These are phyloP conservation scores for Poecilia velifera DNA, from an alignment of 2,797 vertebrate species.

Conservation along the genomic window DNA sequence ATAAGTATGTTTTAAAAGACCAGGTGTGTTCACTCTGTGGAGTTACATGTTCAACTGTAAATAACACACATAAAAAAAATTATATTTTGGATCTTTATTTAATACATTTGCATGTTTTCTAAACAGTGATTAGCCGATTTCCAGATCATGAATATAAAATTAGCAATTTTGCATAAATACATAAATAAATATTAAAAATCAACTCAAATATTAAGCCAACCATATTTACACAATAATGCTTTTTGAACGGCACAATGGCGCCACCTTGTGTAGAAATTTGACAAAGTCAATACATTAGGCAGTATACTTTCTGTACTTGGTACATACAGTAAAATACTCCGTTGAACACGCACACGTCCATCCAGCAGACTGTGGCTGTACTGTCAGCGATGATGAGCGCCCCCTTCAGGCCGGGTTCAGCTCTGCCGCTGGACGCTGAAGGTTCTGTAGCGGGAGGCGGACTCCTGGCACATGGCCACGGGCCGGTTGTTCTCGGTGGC, in stretches of 20 bases:
- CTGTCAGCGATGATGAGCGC: not conserved
- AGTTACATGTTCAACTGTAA: not conserved
- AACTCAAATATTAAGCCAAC: slow-evolving; percentile 3
- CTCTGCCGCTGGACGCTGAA: slow-evolving; percentile 60
- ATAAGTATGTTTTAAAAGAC: too few species aligned
- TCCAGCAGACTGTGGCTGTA: slow-evolving; percentile 3
- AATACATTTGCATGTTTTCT: slow-evolving; percentile 8
- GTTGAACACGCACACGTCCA: slow-evolving; percentile 16
- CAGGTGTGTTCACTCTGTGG: not conserved
- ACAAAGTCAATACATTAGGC: slow-evolving; percentile 43
- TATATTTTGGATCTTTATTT: slow-evolving; percentile 33
- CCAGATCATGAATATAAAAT: slow-evolving; percentile 28
- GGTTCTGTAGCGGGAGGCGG: slow-evolving; percentile 15
- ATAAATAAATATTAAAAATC: slow-evolving; percentile 43
- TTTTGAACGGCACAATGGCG: slow-evolving; percentile 12
- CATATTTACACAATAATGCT: slow-evolving; percentile 25
- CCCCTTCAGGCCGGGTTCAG: slow-evolving; percentile 6
- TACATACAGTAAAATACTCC: slow-evolving; percentile 63
- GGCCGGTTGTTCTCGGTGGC: slow-evolving; percentile 30
- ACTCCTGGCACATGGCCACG: slow-evolving; percentile 57
- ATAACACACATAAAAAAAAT: not conserved
- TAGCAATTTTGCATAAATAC: slow-evolving; percentile 33
- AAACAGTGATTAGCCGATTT: slow-evolving; percentile 20
- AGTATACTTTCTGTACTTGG: slow-evolving; percentile 59
- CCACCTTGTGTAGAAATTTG: slow-evolving; percentile 44